Conservation (phyloP, 2,888 invertebrate genomes). For the Trachelus troglodyta region DNA sequence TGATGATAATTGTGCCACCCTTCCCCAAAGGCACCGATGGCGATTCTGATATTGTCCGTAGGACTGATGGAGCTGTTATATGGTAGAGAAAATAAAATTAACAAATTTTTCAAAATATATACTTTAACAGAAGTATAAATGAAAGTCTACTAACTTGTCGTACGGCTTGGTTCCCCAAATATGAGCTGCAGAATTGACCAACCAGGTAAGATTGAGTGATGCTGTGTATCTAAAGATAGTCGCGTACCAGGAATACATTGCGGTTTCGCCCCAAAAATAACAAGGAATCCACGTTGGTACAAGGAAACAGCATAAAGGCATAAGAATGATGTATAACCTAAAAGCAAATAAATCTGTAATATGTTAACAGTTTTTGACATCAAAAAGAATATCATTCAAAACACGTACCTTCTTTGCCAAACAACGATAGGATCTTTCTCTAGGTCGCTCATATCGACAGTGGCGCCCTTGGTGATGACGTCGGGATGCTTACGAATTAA, state of each 20-base stretch:
- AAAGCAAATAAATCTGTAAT: constrained; percentile 46
- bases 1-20: constrained; percentile 94
- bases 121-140: constrained; percentile 9
- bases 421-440: constrained; percentile 84
- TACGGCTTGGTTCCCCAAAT: constrained; percentile 92
- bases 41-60: constrained; percentile 76
- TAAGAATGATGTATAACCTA: constrained; percentile 81
- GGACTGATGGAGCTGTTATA: constrained; percentile 72
- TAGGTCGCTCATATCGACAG: constrained; percentile 89
- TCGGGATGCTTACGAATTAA: constrained; percentile 89
- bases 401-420: constrained; percentile 84
- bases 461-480: constrained; percentile 85
- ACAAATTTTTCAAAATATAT: constrained; percentile 1
- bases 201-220: constrained; percentile 88
- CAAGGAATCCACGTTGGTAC: constrained; percentile 84
- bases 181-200: constrained; percentile 94
- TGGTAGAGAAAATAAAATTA: background rate
- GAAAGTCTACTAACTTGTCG: constrained; percentile 75
- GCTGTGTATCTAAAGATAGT: constrained; percentile 81
- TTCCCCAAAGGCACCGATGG: constrained; percentile 77
- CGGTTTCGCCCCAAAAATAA: constrained; percentile 80
- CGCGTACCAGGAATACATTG: constrained; percentile 81
- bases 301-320: constrained; percentile 83
- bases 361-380: background rate
- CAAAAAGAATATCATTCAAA: background rate